These are phyloP conservation scores for Leptarthrus brevirostris DNA, from an alignment of 2,888 invertebrate species.

Conservation along the genomic window DNA sequence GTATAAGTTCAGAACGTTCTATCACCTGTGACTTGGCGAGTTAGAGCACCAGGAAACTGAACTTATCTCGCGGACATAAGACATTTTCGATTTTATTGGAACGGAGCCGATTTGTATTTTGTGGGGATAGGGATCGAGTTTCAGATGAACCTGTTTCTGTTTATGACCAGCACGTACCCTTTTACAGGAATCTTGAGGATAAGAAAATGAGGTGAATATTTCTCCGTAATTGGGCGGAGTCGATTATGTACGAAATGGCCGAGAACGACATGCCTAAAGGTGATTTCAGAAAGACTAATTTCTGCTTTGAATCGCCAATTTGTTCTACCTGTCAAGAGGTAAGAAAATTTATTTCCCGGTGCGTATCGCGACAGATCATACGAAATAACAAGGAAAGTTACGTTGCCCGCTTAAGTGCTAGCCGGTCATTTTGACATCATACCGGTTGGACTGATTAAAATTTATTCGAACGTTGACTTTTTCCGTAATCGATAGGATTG, in stretches of 20 bases:
- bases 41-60: not conserved
- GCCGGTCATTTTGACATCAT: not conserved
- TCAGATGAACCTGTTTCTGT: constrained; percentile 37
- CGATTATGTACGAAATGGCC: constrained; percentile 23
- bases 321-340: constrained; percentile 36
- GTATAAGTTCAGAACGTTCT: not conserved
- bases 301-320: constrained; percentile 26
- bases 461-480: not conserved
- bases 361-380: not conserved
- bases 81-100: constrained; percentile 3
- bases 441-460: not conserved
- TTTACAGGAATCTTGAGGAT: not conserved
- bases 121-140: constrained; percentile 21
- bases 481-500: not conserved
- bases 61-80: not conserved
- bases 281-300: constrained; percentile 23
- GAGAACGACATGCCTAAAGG: constrained; percentile 15
- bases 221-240: constrained; percentile 42
- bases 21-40: constrained; percentile 20
- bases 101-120: not conserved
- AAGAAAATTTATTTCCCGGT: constrained; percentile 32
- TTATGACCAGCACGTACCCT: constrained; percentile 21
- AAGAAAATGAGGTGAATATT: constrained; percentile 20
- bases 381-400: not conserved
- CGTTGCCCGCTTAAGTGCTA: not conserved